Percentiles rank a stretch among this genome's conserved stretches.
These are phyloP conservation scores for Lamellibrachia luymesi DNA, from an alignment of 1,140 invertebrate genomes.

Conservation along the genomic window DNA sequence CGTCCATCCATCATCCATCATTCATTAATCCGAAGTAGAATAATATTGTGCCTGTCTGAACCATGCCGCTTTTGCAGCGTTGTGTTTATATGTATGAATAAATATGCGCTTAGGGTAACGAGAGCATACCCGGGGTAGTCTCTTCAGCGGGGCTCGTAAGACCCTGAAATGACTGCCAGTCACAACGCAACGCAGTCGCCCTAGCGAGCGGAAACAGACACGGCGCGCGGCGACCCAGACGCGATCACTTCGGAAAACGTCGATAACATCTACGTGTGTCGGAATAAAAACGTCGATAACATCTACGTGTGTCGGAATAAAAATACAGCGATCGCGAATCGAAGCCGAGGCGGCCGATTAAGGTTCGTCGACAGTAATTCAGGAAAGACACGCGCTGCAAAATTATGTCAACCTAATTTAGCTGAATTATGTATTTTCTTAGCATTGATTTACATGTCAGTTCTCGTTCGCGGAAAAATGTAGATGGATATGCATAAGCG, in stretches of 20 bases:
- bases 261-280: background rate
- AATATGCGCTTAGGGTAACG: too few relatives aligned
- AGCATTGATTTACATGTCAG: slow-evolving; percentile 1
- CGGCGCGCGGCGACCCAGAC: background rate
- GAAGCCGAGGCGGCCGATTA: background rate
- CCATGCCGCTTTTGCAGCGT: too few relatives aligned
- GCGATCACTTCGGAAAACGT: background rate
- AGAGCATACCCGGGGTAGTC: background rate
- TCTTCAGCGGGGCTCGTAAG: background rate
- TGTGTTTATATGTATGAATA: too few relatives aligned
- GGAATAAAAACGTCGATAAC: background rate
- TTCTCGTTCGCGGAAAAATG: background rate
- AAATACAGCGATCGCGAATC: background rate
- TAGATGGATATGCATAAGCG: background rate
- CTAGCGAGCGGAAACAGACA: background rate
- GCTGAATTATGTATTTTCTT: slow-evolving; percentile 1
- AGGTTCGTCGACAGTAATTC: background rate
- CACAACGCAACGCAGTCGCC: background rate
- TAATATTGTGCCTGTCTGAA: too few relatives aligned
- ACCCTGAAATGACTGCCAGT: background rate
- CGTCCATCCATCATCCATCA: too few relatives aligned
- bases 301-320: background rate
- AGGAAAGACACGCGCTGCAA: background rate
- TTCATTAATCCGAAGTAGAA: too few relatives aligned
- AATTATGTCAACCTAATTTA: background rate